Conservation (phyloP, 2,797 vertebrate species). For the Salarias fasciatus region DNA sequence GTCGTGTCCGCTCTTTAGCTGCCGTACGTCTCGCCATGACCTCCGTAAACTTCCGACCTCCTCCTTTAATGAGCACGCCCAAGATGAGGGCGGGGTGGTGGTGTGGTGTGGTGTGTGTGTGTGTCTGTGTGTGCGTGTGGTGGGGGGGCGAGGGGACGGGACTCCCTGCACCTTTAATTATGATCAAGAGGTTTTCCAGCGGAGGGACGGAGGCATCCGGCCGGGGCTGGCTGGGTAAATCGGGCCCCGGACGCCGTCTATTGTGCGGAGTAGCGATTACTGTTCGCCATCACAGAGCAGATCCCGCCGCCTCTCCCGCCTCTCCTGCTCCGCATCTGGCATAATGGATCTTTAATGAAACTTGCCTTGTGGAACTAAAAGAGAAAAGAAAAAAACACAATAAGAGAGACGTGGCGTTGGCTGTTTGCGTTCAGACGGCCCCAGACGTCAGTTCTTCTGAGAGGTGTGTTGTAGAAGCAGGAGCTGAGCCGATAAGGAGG, state of each 20-base stretch:
- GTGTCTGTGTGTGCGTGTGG: too few species aligned
- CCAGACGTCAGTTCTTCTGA: conserved; percentile 66
- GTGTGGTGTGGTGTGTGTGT: too few species aligned
- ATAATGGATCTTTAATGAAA: conserved; percentile 97
- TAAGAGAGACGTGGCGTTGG: conserved; percentile 43
- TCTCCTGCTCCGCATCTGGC: too few species aligned
- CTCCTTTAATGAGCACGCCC: conserved; percentile 62
- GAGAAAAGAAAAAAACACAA: conserved; percentile 72
- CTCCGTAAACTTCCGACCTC: conserved; percentile 64
- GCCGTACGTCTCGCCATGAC: conserved; percentile 53
- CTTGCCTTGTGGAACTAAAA: conserved; percentile 88
- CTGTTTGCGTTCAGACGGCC: conserved; percentile 73
- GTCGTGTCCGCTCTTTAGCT: conserved; percentile 65
- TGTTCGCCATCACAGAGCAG: conserved; percentile 89
- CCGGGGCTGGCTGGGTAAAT: conserved; percentile 92
- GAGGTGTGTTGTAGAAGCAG: conserved; percentile 6
- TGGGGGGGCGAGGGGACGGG: conserved; percentile 35
- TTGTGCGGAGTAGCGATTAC: conserved; percentile 91
- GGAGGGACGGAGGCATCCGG: conserved; percentile 90
- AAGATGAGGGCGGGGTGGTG: conserved; percentile 58
- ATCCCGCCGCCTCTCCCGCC: conserved; percentile 90
- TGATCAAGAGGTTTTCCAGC: conserved; percentile 91
- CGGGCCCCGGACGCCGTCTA: conserved; percentile 87
- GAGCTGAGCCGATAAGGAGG: conserved; percentile 32
- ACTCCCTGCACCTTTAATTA: conserved; percentile 93